A percentile compares a stretch with the other conserved stretches of the same genome.
These are phyloP conservation scores for Isurus oxyrinchus DNA, from an alignment of 2,113 vertebrate species.

Conservation along the genomic window DNA sequence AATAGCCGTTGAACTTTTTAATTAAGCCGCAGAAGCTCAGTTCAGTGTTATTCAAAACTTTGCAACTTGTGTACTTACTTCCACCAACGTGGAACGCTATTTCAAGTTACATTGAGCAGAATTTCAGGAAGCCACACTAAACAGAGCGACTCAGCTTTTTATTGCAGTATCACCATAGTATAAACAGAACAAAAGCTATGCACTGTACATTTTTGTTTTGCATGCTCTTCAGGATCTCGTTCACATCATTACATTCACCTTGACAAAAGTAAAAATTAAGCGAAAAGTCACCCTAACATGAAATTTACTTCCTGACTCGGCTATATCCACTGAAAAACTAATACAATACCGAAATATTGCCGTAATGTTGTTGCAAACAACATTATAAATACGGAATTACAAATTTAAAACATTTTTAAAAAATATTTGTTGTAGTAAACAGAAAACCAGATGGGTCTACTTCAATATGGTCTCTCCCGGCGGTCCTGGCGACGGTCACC, in stretches of 20 bases:
- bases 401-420: slow-evolving; percentile 91
- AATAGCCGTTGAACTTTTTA: slow-evolving; percentile 30
- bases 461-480: slow-evolving; percentile 80
- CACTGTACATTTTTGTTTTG: slow-evolving; percentile 36
- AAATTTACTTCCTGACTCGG: slow-evolving; percentile 66
- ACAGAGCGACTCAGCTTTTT: slow-evolving; percentile 35
- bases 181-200: slow-evolving; percentile 37
- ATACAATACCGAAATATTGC: slow-evolving; percentile 62
- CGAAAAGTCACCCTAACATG: slow-evolving; percentile 57
- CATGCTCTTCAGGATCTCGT: slow-evolving; percentile 37
- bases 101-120: slow-evolving; percentile 34
- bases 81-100: slow-evolving; percentile 9
- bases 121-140: slow-evolving; percentile 37
- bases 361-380: slow-evolving; percentile 65
- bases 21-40: slow-evolving; percentile 32
- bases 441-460: slow-evolving; percentile 52
- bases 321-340: slow-evolving; percentile 70
- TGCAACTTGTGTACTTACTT: slow-evolving; percentile 20
- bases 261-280: slow-evolving; percentile 39
- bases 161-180: slow-evolving; percentile 35
- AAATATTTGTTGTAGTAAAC: slow-evolving; percentile 78
- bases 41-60: slow-evolving; percentile 33
- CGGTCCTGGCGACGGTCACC: slow-evolving; percentile 83
- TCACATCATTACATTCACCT: slow-evolving; percentile 36
- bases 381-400: slow-evolving; percentile 84